phyloP scores from a whole-genome alignment of 2,113 vertebrate genomes.

The Carollia perspicillata region DNA sequence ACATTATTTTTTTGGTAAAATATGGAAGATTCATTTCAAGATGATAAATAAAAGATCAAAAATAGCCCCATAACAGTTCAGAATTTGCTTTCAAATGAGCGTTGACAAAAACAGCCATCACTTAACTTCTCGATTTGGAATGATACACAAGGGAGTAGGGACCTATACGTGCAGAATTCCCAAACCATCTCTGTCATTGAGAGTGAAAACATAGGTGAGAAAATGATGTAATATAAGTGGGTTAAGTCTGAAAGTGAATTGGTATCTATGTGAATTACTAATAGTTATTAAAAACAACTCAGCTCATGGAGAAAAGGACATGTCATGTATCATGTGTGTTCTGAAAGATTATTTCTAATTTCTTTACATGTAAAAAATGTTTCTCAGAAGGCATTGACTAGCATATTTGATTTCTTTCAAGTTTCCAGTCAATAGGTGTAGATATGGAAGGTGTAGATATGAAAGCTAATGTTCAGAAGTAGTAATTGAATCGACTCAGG shows the following conservation, averaged over 20 bases:
- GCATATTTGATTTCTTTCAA: neutral
- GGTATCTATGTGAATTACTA: slow-evolving; percentile 24
- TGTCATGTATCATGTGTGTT: neutral
- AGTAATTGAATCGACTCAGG: neutral
- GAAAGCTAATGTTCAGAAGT: slow-evolving; percentile 30
- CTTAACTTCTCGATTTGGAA: neutral
- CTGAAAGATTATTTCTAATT: neutral
- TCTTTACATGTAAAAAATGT: neutral
- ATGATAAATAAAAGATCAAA: neutral
- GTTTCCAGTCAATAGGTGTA: neutral
- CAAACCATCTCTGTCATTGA: neutral
- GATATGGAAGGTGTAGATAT: neutral
- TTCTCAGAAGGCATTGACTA: slow-evolving; percentile 28
- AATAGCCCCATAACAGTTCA: neutral
- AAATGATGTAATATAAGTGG: neutral
- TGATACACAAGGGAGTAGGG: neutral
- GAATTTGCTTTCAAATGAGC: slow-evolving; percentile 18
- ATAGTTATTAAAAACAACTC: slow-evolving; percentile 39
- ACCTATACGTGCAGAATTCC: neutral
- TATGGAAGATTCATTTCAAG: slow-evolving; percentile 24
- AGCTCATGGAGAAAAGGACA: neutral
- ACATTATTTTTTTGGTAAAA: neutral
- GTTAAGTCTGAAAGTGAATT: slow-evolving; percentile 14
- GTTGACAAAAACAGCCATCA: neutral
- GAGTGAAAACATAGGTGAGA: slow-evolving; percentile 7